Conservation (phyloP, 2,888 invertebrate species). For the Parnassius mnemosyne region DNA sequence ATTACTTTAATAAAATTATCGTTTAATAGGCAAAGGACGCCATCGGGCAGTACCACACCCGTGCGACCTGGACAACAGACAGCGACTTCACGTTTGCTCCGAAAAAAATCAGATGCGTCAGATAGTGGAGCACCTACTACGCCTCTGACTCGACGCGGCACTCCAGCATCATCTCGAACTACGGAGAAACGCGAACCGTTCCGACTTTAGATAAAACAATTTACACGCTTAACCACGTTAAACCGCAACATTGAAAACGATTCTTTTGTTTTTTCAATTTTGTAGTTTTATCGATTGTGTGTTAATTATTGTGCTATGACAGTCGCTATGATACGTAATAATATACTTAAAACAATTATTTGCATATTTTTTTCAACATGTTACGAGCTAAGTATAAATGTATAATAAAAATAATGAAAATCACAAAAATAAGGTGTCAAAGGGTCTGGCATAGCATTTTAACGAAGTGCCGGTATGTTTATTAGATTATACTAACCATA, state of each 20-base stretch:
- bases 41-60: conserved; percentile 88
- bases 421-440: conserved; percentile 35
- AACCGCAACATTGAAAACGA: conserved; percentile 28
- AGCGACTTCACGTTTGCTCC: conserved; percentile 82
- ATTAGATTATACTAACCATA: conserved; percentile 62
- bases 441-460: conserved; percentile 55
- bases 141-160: conserved; percentile 62
- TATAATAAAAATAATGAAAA: conserved; percentile 32
- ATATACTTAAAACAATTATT: conserved; percentile 29
- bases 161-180: conserved; percentile 67
- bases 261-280: conserved; percentile 19
- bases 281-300: conserved; percentile 21
- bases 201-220: conserved; percentile 81
- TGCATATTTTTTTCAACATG: conserved; percentile 37
- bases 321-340: conserved; percentile 49
- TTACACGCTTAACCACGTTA: conserved; percentile 21
- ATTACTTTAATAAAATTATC: conserved; percentile 20
- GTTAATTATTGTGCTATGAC: conserved; percentile 39
- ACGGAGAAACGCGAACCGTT: conserved; percentile 85
- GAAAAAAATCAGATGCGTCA: conserved; percentile 85
- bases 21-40: conserved; percentile 84
- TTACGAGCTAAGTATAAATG: conserved; percentile 39
- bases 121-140: conserved; percentile 81
- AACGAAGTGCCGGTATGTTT: conserved; percentile 53
- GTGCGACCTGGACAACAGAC: conserved; percentile 83